Base-by-base conservation (phyloP, 92 coral and sea anemone genomes). In the Micromussa lordhowensis region DNA sequence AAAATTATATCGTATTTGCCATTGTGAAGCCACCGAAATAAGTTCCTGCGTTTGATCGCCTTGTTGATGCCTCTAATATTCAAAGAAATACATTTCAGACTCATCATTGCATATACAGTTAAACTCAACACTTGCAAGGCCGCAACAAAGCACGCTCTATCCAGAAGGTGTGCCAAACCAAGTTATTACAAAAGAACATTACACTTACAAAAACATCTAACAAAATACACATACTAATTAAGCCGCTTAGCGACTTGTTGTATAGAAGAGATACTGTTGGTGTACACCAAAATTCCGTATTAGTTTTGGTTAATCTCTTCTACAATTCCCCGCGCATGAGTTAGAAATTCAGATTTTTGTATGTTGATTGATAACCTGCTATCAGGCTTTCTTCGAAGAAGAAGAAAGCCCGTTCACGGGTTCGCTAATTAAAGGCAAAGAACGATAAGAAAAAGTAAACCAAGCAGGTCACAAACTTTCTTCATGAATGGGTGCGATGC, bases 31-130 rank as follows among this genome's bases (percentile, higher is more conserved):
- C 51, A 73, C 24, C 78, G 28, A 35, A 73, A 73, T 31, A 73
- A 24, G 2, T 34, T 34, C 34, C 53, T 73, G 4, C 78, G n/a
- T 73, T 73, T 73, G 21, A 73, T 73, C 10, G 78, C 12, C 17
- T 73, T 73, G 51, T 73, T 73, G n/a, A 73, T 31, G 49, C 49
- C 78, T 18, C 51, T 73, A 19, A 75, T 75, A 14, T 75, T 75
- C 26, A 75, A 30, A 75, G 79, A 75, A 19, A 75, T 19, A 3
- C 28, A 75, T 75, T 75, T 38, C 26, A 40, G 28, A 38, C 57
- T 40, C 79, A 75, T 40, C 30, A 18, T 24, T 1, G 22, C 19
- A 11, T 32, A 19, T 4, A 1, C 38, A 74, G 4, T 35, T 35
- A 74, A 17, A 14, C 9, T 21, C 36, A 74, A 74, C 78, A 34